These are phyloP conservation scores for Stenopsyche tienmushanensis DNA, from an alignment of 1,140 invertebrate genomes.

Conservation along the genomic window DNA sequence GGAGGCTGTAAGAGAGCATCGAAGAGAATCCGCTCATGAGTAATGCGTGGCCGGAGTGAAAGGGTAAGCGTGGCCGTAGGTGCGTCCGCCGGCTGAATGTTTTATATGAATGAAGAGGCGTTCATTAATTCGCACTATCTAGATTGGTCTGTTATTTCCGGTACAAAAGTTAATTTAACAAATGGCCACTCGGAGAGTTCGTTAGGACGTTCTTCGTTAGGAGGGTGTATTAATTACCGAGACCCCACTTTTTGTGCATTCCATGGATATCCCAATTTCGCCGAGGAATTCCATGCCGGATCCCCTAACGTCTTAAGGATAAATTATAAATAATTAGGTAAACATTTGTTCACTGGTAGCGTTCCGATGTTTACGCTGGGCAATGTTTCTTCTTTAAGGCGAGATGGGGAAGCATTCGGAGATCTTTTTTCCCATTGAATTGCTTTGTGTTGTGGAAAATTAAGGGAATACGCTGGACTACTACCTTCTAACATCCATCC, in stretches of 20 bases:
- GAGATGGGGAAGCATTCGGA: too few relatives aligned
- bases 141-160: slow-evolving; percentile 29
- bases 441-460: slow-evolving; percentile 18
- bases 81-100: slow-evolving; percentile 17
- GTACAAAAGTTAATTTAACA: slow-evolving; percentile 31
- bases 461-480: slow-evolving; percentile 3
- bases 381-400: slow-evolving; percentile 22
- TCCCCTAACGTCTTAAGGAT: slow-evolving; percentile 6
- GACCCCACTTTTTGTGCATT: slow-evolving; percentile 26
- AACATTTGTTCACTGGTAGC: slow-evolving; percentile 1
- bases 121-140: slow-evolving; percentile 31
- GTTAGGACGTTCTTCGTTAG: slow-evolving; percentile 21
- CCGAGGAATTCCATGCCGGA: slow-evolving; percentile 1
- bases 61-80: background rate
- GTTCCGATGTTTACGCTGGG: background rate
- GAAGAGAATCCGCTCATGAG: too few relatives aligned
- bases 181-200: slow-evolving; percentile 19
- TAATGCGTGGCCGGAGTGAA: too few relatives aligned
- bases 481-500: too few relatives aligned
- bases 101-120: slow-evolving; percentile 2
- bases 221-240: slow-evolving; percentile 22
- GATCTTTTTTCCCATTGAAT: background rate
- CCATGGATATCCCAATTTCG: slow-evolving; percentile 26
- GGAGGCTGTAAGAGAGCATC: too few relatives aligned
- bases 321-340: slow-evolving; percentile 29